phyloP scores from a whole-genome alignment of 1,140 invertebrate species.

The Halyomorpha halys region DNA sequence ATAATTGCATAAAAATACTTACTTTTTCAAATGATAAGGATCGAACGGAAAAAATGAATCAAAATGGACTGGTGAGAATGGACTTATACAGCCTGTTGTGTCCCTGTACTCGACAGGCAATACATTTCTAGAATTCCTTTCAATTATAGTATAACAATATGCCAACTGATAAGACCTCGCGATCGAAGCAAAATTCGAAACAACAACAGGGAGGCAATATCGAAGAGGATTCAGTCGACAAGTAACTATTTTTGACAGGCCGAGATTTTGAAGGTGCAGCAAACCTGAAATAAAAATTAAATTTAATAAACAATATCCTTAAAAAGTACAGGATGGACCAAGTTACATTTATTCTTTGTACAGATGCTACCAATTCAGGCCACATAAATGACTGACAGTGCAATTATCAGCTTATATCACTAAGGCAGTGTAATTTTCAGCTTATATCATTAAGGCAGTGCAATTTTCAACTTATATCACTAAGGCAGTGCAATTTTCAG shows the following conservation, averaged over 20 bases:
- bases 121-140: conserved; percentile 59
- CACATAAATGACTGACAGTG: too few relatives aligned
- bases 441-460: too few relatives aligned
- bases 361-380: too few relatives aligned
- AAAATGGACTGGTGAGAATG: conserved; percentile 40
- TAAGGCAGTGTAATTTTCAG: too few relatives aligned
- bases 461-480: too few relatives aligned
- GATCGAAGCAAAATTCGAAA: conserved; percentile 72
- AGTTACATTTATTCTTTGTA: too few relatives aligned
- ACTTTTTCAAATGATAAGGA: conserved; percentile 42
- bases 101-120: conserved; percentile 38
- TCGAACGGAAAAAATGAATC: conserved; percentile 75
- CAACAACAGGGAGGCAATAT: conserved; percentile 62
- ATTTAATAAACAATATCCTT: too few relatives aligned
- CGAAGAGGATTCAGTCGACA: conserved; percentile 76
- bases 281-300: conserved; percentile 51
- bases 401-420: too few relatives aligned
- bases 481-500: too few relatives aligned
- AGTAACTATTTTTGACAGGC: conserved; percentile 71
- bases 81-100: conserved; percentile 35
- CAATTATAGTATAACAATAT: conserved; percentile 83
- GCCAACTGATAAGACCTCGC: conserved; percentile 79
- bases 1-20: too few relatives aligned
- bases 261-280: conserved; percentile 64
- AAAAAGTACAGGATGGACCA: too few relatives aligned